Conservation (phyloP, 2,113 vertebrate species). For the Hypocryptadius cinnamomeus region DNA sequence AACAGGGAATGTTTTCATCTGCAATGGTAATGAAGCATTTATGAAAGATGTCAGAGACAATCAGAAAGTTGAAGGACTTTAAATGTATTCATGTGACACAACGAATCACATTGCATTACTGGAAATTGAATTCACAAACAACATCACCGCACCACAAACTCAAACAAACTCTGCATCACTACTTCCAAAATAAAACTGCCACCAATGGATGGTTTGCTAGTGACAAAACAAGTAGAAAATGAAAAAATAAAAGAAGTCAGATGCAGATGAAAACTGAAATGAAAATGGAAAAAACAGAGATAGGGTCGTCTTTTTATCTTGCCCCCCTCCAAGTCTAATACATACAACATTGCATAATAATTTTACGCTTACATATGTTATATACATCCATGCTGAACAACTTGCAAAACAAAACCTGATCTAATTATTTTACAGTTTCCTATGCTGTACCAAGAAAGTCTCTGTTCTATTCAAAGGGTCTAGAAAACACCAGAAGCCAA, state of each 20-base stretch:
- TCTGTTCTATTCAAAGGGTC: background rate
- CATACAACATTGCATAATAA: background rate
- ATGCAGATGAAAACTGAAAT: background rate
- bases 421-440: background rate
- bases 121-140: background rate
- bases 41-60: slow-evolving; percentile 39
- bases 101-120: background rate
- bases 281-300: background rate
- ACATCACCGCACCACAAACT: background rate
- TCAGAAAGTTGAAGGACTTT: slow-evolving; percentile 25
- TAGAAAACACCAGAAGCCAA: background rate
- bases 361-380: background rate
- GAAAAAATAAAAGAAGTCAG: background rate
- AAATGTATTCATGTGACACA: background rate
- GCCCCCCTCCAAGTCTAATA: background rate
- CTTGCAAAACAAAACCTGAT: background rate
- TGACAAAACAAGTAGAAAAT: background rate
- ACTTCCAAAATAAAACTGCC: background rate
- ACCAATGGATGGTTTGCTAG: background rate
- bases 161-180: background rate
- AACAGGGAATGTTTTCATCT: slow-evolving; percentile 22
- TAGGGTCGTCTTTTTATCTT: background rate
- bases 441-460: background rate
- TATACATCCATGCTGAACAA: background rate
- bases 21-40: slow-evolving; percentile 42